Evolutionary conservation across 1,140 invertebrate species (phyloP).

Genomic region (Aradophagus sp.): DNA sequence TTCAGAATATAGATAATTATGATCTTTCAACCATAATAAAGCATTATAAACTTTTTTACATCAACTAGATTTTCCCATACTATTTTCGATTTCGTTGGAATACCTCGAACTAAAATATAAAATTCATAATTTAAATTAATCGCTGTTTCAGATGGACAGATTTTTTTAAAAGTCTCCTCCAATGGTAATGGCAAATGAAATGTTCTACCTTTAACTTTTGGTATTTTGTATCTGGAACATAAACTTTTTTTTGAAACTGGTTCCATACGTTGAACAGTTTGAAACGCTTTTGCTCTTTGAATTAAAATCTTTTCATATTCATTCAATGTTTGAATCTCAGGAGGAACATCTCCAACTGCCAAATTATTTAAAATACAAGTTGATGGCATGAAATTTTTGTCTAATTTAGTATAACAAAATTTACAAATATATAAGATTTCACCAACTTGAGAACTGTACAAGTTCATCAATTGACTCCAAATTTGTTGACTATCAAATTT

Average conservation of each 20-base stretch:
- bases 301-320: slow-evolving; percentile 61
- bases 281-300: too few species aligned
- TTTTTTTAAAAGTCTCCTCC: slow-evolving; percentile 59
- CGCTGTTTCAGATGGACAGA: slow-evolving; percentile 40
- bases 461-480: slow-evolving; percentile 40
- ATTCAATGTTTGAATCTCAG: slow-evolving; percentile 14
- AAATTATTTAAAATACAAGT: slow-evolving; percentile 41
- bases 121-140: slow-evolving; percentile 59
- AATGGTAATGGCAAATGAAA: slow-evolving; percentile 62
- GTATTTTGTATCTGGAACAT: slow-evolving; percentile 39
- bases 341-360: not conserved
- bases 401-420: slow-evolving; percentile 36
- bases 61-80: slow-evolving; percentile 40
- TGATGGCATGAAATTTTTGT: slow-evolving; percentile 31
- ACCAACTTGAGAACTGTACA: slow-evolving; percentile 8
- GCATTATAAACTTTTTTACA: slow-evolving; percentile 30
- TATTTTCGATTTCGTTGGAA: slow-evolving; percentile 36
- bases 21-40: slow-evolving; percentile 30
- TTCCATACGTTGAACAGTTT: slow-evolving; percentile 58
- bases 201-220: slow-evolving; percentile 61
- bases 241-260: slow-evolving; percentile 60
- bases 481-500: slow-evolving; percentile 28
- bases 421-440: slow-evolving; percentile 19
- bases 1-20: slow-evolving; percentile 29
- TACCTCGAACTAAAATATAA: slow-evolving; percentile 57